Conservation (phyloP, 2,888 invertebrate species). For the Heliconius hortense region DNA sequence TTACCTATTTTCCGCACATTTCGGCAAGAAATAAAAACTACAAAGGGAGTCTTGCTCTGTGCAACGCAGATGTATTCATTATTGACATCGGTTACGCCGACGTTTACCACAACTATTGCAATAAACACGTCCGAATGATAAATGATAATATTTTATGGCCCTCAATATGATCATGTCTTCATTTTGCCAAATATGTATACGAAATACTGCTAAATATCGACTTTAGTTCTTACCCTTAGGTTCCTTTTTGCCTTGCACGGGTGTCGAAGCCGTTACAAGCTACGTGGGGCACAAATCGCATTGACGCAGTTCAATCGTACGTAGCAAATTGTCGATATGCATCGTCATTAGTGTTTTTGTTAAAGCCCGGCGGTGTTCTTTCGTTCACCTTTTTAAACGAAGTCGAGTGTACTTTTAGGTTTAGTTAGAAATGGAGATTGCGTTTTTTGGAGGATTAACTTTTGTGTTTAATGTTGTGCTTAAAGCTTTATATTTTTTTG, state of each 20-base stretch:
- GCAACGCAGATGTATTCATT: constrained; percentile 67
- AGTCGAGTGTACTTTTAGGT: constrained; percentile 60
- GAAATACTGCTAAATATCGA: constrained; percentile 5
- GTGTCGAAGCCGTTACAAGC: constrained; percentile 51
- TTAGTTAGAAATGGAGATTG: constrained; percentile 49
- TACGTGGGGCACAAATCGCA: constrained; percentile 69
- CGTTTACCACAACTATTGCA: constrained; percentile 75
- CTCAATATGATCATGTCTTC: constrained; percentile 74
- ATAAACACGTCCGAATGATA: constrained; percentile 76
- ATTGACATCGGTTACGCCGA: constrained; percentile 75
- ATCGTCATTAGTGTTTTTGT: constrained; percentile 72
- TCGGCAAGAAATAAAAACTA: constrained; percentile 51
- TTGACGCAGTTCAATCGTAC: constrained; percentile 78
- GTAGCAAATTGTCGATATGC: constrained; percentile 79
- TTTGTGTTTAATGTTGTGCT: neutral
- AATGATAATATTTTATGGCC: constrained; percentile 79
- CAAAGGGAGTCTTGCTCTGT: constrained; percentile 55
- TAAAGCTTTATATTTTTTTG: neutral
- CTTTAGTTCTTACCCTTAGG: constrained; percentile 34
- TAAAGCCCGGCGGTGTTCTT: constrained; percentile 44
- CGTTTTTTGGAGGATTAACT: constrained; percentile 16
- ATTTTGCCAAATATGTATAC: constrained; percentile 60
- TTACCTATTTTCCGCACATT: constrained; percentile 52
- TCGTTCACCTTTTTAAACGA: constrained; percentile 56
- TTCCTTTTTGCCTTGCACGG: constrained; percentile 39